Conservation (phyloP, 35 echinoderm and acorn worm species). For the Lytechinus variegatus region DNA sequence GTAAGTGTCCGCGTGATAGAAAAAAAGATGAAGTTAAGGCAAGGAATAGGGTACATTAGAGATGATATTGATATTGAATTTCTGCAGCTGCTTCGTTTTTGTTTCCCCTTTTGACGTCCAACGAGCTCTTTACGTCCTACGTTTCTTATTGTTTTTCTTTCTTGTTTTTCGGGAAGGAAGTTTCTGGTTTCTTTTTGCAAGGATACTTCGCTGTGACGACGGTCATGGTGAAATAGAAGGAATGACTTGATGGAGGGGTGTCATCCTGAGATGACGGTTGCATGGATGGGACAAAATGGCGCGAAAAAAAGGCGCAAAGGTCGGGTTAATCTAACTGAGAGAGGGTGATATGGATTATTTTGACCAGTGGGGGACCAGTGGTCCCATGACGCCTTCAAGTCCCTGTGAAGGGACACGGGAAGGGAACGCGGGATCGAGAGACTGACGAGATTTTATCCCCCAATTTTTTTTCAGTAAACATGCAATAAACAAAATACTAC, state of each 20-base stretch:
- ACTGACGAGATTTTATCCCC: no score
- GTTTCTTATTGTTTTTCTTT: background rate
- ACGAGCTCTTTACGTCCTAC: background rate
- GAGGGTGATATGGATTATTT: no score
- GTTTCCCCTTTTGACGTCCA: background rate
- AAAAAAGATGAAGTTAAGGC: background rate
- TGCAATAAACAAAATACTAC: no score
- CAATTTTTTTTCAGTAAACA: no score
- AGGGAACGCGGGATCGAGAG: no score
- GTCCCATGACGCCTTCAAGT: no score
- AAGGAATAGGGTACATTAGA: constrained; percentile 13
- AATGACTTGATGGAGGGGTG: background rate
- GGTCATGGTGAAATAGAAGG: background rate
- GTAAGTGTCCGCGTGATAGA: background rate
- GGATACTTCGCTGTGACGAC: background rate
- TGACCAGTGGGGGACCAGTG: no score
- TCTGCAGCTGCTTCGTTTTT: constrained; percentile 19
- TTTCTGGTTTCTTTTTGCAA: background rate
- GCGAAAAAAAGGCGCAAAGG: no score
- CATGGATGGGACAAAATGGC: no score
- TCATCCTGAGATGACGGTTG: no score
- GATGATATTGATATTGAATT: constrained; percentile 43
- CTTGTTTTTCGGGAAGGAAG: background rate
- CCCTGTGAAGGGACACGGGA: no score
- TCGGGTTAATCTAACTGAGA: no score